Base-by-base conservation (phyloP, 2,797 vertebrate species). In the Megalops cyprinoides region DNA sequence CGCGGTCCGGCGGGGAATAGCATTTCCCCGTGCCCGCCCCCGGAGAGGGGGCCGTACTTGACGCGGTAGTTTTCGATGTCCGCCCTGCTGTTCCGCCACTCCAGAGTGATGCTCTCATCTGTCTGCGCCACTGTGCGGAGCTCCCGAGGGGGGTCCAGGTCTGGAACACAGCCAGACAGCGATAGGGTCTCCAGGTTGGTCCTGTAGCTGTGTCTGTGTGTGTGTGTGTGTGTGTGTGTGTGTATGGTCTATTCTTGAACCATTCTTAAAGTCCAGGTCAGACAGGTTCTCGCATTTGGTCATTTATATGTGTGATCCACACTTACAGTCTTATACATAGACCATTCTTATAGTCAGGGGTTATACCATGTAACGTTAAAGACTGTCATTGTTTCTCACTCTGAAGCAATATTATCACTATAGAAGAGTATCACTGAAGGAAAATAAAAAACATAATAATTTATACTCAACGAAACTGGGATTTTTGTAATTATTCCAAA, bases 1-100 rank as follows among this genome's bases (percentile, higher is more conserved):
- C 95, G 92, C 42, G 80, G 90, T 82, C 96, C 96, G 2, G 93
- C 93, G 1, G 94, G 90, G 86, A 98, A 95, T 0, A 96, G 95
- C 23, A 96, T 79, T 87, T 99, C 98, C 0, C 96, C 91, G 0
- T 99, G 98, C 56, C 97, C 97, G 0, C 96, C 97, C 79, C 97
- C 98, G 8, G 98, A 97, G 86, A 99, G 94, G 53, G 97, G 97
- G 25, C 97, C 97, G 0, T 96, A 99, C 86, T 99, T 99, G 82
- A 99, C 96, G 65, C 97, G 93, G 79, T 98, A 99, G 84, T 84
- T 95, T 77, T 96, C 94, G 0, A 97, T 91, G 0, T 92, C 87
- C 0, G 97, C 95, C 0, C 87, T 92, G 87, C 95, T 98, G 85
- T 99, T 99, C 86, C 87, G 96, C 98, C 98, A 99, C 85, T 98